Evolutionary conservation across 2,113 vertebrate species (phyloP).

Genomic region (Paedocypris sp.): DNA sequence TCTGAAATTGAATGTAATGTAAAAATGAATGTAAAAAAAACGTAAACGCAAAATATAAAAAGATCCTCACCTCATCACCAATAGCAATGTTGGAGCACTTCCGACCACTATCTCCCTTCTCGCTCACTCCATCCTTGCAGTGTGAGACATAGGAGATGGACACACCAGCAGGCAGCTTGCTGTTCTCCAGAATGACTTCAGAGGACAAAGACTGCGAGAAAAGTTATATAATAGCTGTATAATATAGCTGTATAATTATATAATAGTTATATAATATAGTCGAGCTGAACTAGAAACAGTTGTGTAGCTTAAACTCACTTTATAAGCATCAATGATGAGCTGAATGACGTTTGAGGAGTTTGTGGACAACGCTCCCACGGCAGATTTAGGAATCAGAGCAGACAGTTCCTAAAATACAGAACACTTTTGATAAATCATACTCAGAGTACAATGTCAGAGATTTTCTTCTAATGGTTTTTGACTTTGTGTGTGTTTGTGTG

Average conservation of each 20-base stretch:
- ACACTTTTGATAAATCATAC: background rate
- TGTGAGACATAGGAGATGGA: slow-evolving; percentile 80
- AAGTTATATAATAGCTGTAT: background rate
- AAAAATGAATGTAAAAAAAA: no score
- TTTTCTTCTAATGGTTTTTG: no score
- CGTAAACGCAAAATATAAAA: no score
- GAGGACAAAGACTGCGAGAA: slow-evolving; percentile 80
- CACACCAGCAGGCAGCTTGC: slow-evolving; percentile 77
- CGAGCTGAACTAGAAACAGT: background rate
- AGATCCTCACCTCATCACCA: slow-evolving; percentile 87
- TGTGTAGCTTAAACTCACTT: slow-evolving; percentile 67
- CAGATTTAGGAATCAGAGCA: slow-evolving; percentile 91
- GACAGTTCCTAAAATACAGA: slow-evolving; percentile 71
- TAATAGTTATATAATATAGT: background rate
- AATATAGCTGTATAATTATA: background rate
- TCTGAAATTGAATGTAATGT: no score
- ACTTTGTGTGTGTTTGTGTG: no score
- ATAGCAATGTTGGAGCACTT: slow-evolving; percentile 95
- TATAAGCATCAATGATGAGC: slow-evolving; percentile 91
- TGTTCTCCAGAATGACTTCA: slow-evolving; percentile 90
- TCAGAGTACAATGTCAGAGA: no score
- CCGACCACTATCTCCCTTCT: slow-evolving; percentile 78
- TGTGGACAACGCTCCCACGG: slow-evolving; percentile 83
- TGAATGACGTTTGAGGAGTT: slow-evolving; percentile 95
- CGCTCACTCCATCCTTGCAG: slow-evolving; percentile 86